Evolutionary conservation across 1,140 invertebrate species (phyloP).

Genomic region (Littorina saxatilis): DNA sequence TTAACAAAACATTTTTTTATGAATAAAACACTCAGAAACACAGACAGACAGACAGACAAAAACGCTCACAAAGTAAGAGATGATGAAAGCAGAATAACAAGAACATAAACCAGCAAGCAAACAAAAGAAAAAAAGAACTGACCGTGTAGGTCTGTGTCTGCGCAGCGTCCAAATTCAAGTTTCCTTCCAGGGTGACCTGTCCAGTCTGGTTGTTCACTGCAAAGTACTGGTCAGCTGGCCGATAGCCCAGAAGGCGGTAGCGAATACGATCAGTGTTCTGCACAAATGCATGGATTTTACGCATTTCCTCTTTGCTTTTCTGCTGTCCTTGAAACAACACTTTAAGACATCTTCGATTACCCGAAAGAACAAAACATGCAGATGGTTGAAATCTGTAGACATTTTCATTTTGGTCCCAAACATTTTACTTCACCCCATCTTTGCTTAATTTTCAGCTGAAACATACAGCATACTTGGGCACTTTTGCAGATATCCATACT

Average conservation of each 20-base stretch:
- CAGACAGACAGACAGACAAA: background rate
- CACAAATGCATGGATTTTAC: background rate
- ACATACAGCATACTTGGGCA: no score
- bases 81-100: background rate
- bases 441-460: no score
- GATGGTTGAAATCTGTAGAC: no score
- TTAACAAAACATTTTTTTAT: no score
- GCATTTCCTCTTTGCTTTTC: background rate
- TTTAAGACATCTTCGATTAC: no score
- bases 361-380: no score
- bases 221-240: conserved; percentile 44
- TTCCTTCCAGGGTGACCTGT: conserved; percentile 37
- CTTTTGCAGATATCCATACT: no score
- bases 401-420: no score
- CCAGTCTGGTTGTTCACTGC: conserved; percentile 46
- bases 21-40: no score
- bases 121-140: conserved; percentile 11
- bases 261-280: conserved; percentile 30
- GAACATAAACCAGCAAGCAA: conserved; percentile 9
- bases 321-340: no score
- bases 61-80: no score
- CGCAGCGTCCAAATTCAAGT: conserved; percentile 19
- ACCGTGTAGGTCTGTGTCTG: conserved; percentile 30
- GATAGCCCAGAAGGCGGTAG: conserved; percentile 47
- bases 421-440: no score